These are phyloP conservation scores for Poeciliopsis gracilis DNA, from an alignment of 2,797 vertebrate genomes.

Conservation along the genomic window DNA sequence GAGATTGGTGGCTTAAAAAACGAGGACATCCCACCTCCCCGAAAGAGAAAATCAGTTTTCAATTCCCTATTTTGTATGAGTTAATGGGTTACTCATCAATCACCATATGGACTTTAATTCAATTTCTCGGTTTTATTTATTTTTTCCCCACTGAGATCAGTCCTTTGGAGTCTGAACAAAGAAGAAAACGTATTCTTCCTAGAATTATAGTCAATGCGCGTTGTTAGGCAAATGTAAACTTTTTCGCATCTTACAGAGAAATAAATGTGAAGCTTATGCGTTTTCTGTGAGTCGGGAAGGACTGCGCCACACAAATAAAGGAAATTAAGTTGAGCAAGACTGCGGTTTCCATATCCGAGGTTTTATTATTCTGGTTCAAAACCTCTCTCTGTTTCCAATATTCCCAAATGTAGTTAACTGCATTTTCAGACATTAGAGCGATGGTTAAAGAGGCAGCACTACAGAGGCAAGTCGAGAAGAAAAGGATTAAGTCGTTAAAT, in stretches of 20 bases:
- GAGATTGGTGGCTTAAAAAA: constrained; percentile 69
- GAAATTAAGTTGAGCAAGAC: constrained; percentile 64
- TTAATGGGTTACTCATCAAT: constrained; percentile 75
- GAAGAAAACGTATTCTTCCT: constrained; percentile 21
- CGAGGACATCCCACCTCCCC: constrained; percentile 67
- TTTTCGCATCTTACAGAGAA: not conserved
- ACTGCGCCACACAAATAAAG: constrained; percentile 67
- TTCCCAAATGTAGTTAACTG: constrained; percentile 77
- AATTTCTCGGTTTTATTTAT: constrained; percentile 47
- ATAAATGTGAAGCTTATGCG: not conserved
- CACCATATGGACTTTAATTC: constrained; percentile 65
- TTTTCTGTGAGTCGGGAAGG: constrained; percentile 37
- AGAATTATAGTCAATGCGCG: constrained; percentile 10
- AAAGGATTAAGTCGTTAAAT: constrained; percentile 67
- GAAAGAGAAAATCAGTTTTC: constrained; percentile 56
- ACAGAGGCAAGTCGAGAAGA: constrained; percentile 51
- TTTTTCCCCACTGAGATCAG: constrained; percentile 54
- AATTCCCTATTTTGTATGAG: constrained; percentile 34
- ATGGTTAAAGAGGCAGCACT: constrained; percentile 64
- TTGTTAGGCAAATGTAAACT: not conserved
- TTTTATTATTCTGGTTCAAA: constrained; percentile 82
- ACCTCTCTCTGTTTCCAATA: constrained; percentile 80
- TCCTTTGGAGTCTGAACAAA: constrained; percentile 36
- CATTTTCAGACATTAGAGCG: constrained; percentile 69
- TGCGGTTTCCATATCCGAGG: constrained; percentile 78